phyloP scores from a whole-genome alignment of 1,140 invertebrate genomes.

The Macrocentrus cingulum region DNA sequence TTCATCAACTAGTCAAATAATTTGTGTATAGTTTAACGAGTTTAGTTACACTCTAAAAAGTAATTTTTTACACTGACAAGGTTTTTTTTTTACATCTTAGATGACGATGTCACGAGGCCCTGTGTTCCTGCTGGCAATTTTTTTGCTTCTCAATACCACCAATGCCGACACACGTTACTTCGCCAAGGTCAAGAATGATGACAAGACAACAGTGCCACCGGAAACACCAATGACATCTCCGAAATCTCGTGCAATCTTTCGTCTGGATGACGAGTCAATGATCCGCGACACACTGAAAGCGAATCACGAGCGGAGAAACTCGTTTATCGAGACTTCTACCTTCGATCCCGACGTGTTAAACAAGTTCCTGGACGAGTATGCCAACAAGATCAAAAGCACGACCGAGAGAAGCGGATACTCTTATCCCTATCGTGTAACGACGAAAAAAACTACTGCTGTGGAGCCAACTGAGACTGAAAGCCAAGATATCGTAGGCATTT shows the following conservation, averaged over 20 bases:
- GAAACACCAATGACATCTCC: background rate
- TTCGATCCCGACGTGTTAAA: constrained; percentile 61
- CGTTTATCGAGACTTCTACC: constrained; percentile 47
- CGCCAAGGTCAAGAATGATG: constrained; percentile 34
- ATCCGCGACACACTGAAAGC: constrained; percentile 27
- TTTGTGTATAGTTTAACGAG: no score
- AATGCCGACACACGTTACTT: constrained; percentile 36
- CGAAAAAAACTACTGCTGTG: background rate
- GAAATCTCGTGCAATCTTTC: constrained; percentile 26
- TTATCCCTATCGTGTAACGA: constrained; percentile 54
- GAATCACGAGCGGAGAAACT: constrained; percentile 33
- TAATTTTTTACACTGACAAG: no score
- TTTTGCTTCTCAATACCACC: constrained; percentile 28
- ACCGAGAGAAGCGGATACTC: constrained; percentile 46
- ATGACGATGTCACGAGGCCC: constrained; percentile 42
- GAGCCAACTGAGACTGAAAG: constrained; percentile 5
- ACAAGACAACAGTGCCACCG: background rate
- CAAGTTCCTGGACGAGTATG: constrained; percentile 63
- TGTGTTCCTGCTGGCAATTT: constrained; percentile 35
- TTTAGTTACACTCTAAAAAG: background rate
- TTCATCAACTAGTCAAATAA: no score
- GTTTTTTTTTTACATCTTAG: constrained; percentile 32
- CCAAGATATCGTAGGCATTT: background rate
- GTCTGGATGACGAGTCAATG: constrained; percentile 26
- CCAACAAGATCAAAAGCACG: constrained; percentile 59